Base-by-base conservation (phyloP, 1,140 invertebrate species). In the Drosophila eugracilis region DNA sequence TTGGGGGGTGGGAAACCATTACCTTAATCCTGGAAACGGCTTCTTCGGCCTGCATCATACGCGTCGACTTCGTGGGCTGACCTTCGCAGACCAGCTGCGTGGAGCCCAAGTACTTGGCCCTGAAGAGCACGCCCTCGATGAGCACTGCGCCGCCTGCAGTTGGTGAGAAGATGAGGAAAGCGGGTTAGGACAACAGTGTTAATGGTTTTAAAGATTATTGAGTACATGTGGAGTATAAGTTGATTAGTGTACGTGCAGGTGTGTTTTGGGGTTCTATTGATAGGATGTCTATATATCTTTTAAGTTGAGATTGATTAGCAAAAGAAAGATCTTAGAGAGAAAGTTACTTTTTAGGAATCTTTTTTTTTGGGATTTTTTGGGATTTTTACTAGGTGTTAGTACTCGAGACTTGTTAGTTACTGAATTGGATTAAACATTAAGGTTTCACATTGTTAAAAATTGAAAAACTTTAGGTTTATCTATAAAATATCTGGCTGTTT, bases 31-130 rank as follows among this genome's bases (percentile, higher is more conserved):
- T 95, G 10, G 98, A 98, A 1, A 99, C 99, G 12, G 99, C 99
- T 92, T 99, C 99, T 93, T 99, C 99, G 1, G 99, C 99, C 91
- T 99, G 99, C 93, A 99, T 97, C 98, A 99, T 99, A 58, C 99
- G 94, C 14, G 98, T 99, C 1, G 98, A 97, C 93, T 99, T 99
- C 0, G 98, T 99, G 1, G 98, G 98, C 91, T 99, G 97, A 7
- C 98, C 98, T 91, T 99, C 98, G 89, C 98, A 99, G 21, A 99
- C 97, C 50, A 99, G 94, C 92, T 99, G 99, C 5, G 99, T 99
- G 15, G 98, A 99, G 45, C 99, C 99, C 44, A 99, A 94, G 92
- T 99, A 99, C 47, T 97, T 94, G 17, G 98, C 98, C 45, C 99
- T 96, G 93, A 99, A 99, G 49, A 99, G 92, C 9, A 99, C 98